Conservation (phyloP, 2,888 invertebrate species). For the Brenthis hecate region DNA sequence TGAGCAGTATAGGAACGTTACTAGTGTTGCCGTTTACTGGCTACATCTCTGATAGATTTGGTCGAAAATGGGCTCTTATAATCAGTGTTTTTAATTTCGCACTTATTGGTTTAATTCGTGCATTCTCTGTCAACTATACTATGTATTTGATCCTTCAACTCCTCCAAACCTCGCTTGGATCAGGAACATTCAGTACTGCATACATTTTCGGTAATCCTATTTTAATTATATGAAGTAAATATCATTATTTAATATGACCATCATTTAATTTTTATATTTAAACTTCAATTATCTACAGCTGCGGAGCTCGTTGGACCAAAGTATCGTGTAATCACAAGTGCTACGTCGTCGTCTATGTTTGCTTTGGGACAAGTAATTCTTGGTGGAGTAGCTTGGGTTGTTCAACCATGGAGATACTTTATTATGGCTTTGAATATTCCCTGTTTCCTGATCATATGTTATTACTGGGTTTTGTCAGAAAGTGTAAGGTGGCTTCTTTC, state of each 20-base stretch:
- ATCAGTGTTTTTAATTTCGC: constrained; percentile 60
- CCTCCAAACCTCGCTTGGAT: constrained; percentile 61
- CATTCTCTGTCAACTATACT: constrained; percentile 75
- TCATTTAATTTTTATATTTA: neutral
- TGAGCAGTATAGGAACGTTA: constrained; percentile 86
- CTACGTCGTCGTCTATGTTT: constrained; percentile 86
- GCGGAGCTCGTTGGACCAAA: constrained; percentile 89
- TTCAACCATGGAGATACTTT: constrained; percentile 86
- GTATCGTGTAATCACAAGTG: constrained; percentile 86
- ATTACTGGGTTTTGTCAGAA: constrained; percentile 85
- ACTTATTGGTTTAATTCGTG: constrained; percentile 61
- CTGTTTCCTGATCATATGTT: constrained; percentile 84
- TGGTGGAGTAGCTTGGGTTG: constrained; percentile 85
- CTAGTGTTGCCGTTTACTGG: constrained; percentile 86
- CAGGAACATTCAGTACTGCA: constrained; percentile 65
- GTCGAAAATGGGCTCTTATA: constrained; percentile 75
- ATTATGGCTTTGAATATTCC: constrained; percentile 86
- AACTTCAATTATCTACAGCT: constrained; percentile 31
- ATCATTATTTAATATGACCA: neutral
- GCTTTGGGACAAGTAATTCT: constrained; percentile 87
- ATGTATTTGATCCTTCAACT: constrained; percentile 68
- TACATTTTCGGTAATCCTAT: constrained; percentile 47
- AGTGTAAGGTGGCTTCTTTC: constrained; percentile 89
- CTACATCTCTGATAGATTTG: constrained; percentile 85
- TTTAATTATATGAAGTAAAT: neutral